Evolutionary conservation across 2,113 vertebrate species (phyloP).

Genomic region (Oxygymnocypris stewartii): DNA sequence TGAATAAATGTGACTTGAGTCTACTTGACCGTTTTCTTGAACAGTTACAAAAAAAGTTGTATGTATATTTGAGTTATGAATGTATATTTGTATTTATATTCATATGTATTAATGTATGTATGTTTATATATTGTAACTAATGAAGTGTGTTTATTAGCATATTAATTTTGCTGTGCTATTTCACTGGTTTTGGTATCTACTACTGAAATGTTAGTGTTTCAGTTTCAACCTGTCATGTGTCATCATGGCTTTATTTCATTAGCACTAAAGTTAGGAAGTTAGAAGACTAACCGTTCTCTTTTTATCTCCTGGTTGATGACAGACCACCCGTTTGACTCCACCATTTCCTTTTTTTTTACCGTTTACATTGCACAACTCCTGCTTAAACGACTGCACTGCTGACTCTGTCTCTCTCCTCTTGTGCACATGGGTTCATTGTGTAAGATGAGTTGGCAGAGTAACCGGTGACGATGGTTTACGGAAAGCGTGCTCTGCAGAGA

Average conservation of each 20-base stretch:
- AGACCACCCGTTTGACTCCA: background rate
- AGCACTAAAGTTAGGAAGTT: background rate
- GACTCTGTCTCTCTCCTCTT: background rate
- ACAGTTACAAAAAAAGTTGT: no score
- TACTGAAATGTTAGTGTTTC: background rate
- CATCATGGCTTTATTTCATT: background rate
- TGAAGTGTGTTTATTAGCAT: background rate
- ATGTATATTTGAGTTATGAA: no score
- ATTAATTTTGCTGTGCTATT: background rate
- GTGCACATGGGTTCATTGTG: background rate
- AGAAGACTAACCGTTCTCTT: background rate
- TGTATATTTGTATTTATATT: no score
- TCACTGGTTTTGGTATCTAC: background rate
- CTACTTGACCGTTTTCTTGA: background rate
- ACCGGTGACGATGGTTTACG: constrained; percentile 18
- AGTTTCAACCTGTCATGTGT: background rate
- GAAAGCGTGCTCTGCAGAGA: constrained; percentile 4
- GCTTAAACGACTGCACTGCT: background rate
- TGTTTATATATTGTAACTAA: no score
- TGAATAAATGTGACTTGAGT: no score
- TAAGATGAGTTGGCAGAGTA: constrained; percentile 39
- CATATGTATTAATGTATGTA: background rate
- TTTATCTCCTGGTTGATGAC: background rate
- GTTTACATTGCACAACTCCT: background rate
- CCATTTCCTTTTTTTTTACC: background rate